Conservation (phyloP, 2,888 invertebrate species). For the Esperia sulphurella region DNA sequence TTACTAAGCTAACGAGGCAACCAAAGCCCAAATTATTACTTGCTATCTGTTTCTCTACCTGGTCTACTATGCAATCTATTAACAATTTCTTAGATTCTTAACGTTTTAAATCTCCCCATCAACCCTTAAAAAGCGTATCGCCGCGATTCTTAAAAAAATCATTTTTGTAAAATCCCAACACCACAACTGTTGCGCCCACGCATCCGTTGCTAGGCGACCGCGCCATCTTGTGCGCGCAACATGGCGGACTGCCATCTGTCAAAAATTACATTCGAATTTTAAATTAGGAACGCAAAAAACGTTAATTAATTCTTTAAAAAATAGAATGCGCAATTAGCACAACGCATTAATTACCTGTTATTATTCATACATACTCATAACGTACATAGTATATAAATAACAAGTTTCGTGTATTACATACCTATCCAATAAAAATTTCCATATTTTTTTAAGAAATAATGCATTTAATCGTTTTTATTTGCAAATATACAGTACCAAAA, state of each 20-base stretch:
- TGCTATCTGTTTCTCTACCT: too few species aligned
- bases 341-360: neutral
- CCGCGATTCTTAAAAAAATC: conserved; percentile 47
- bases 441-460: too few species aligned
- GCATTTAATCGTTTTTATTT: too few species aligned
- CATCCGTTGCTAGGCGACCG: conserved; percentile 54
- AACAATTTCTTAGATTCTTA: neutral
- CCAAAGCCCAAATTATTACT: too few species aligned
- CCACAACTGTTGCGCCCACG: conserved; percentile 71
- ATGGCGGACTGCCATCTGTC: conserved; percentile 67
- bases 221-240: conserved; percentile 51
- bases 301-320: conserved; percentile 6
- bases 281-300: conserved; percentile 9
- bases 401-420: too few species aligned
- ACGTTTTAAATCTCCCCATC: conserved; percentile 42
- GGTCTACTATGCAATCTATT: too few species aligned
- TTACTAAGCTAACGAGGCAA: too few species aligned
- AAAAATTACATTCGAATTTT: conserved; percentile 55
- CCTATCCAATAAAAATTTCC: too few species aligned
- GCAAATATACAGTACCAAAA: too few species aligned
- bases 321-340: conserved; percentile 12
- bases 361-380: too few species aligned
- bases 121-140: conserved; percentile 56
- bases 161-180: conserved; percentile 25
- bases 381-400: neutral